Base-by-base conservation (phyloP, 2,888 invertebrate genomes). In the Andricus quercusramuli region DNA sequence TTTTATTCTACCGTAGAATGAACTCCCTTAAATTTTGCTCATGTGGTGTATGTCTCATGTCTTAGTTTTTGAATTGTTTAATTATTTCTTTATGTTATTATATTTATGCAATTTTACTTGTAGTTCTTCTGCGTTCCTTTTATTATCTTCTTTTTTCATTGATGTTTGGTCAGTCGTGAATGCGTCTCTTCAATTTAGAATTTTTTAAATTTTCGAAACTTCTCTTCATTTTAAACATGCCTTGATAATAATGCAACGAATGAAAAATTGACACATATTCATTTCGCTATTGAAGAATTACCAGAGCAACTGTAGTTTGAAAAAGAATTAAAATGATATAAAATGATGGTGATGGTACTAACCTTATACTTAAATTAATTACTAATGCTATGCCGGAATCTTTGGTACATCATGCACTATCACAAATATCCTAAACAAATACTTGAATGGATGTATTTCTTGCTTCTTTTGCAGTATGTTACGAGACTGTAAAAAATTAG, bases 21-120 rank as follows among this genome's bases (percentile, higher is more conserved):
- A 89, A 89, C 85, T 90, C 87, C 89, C 86, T 90, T 89, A 87
- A 92, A 90, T 92, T 90, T 89, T 91, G 92, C 92, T 92, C 92
- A 88, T 91, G 92, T 91, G 89, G 90, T 90, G 92, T 92, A 91
- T 92, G 92, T 91, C 92, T 92, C 92, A 92, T 92, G 92, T 92
- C 92, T 91, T 90, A 90, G 67, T 80, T 32, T 22, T 68, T 76
- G 47, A 67, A 67, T 41, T 82, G 77, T 86, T 82, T 59, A 81
- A 79, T 56, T 29, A 79, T 67, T 80, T 77, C 78, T 79, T 83
- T 85, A 83, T 85, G 22, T 83, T 79, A 79, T 79, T 88, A 56
- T 74, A 32, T 56, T 51, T 74, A 70, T 70, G 17, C 47, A 29
- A 70, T 56, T 74, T 56, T 59, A 51, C 70, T 25, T 51, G 32